phyloP scores from a whole-genome alignment of 2,797 vertebrate species.

The Pteronotus mesoamericanus region DNA sequence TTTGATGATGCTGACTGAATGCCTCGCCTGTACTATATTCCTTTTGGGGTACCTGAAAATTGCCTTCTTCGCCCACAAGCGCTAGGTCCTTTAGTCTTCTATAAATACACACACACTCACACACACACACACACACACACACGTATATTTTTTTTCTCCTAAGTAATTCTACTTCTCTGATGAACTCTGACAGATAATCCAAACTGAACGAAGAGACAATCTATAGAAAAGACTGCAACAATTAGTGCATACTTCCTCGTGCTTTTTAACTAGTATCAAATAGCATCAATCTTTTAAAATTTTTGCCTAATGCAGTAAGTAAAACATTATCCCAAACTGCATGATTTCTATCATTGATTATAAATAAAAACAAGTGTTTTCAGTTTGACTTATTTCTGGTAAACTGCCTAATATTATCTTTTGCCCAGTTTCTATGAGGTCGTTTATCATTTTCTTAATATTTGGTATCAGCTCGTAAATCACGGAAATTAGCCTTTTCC shows the following conservation, averaged over 20 bases:
- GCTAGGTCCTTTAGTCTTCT: not conserved
- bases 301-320: not conserved
- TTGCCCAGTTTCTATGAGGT: not conserved
- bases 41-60: not conserved
- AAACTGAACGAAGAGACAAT: not conserved
- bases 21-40: not conserved
- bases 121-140: no score
- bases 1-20: not conserved
- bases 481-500: not conserved
- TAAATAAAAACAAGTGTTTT: not conserved
- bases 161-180: not conserved
- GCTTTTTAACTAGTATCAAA: not conserved
- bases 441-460: not conserved
- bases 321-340: not conserved
- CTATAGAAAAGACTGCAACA: not conserved
- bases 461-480: not conserved
- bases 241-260: not conserved
- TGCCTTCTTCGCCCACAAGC: not conserved
- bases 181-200: not conserved
- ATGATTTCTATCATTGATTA: not conserved
- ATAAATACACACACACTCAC: no score
- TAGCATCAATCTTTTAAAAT: not conserved
- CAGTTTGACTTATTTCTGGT: not conserved
- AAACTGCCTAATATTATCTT: not conserved
- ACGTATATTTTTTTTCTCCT: not conserved